Conservation (phyloP, 2,797 vertebrate genomes). For the Chloroceryle amazona region DNA sequence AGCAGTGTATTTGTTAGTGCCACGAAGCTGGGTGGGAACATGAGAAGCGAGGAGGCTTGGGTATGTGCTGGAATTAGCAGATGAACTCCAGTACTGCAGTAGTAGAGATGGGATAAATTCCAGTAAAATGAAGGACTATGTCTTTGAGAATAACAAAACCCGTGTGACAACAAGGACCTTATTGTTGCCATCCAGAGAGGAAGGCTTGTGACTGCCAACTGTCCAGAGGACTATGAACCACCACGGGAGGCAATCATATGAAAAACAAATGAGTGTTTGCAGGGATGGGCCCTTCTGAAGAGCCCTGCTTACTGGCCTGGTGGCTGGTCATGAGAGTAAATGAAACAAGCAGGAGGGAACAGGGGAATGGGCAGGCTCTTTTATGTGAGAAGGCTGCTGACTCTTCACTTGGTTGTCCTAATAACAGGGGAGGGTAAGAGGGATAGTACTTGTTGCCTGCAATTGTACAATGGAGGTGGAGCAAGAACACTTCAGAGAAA, state of each 20-base stretch:
- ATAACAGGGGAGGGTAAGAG: neutral
- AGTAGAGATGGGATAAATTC: neutral
- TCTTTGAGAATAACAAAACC: neutral
- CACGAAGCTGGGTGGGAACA: neutral
- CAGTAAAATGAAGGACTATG: neutral
- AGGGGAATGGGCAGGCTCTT: neutral
- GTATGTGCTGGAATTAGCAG: neutral
- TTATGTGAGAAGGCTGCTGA: neutral
- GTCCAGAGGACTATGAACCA: neutral
- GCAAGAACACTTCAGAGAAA: neutral
- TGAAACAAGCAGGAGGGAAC: neutral
- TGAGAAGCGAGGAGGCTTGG: neutral
- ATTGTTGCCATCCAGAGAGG: neutral
- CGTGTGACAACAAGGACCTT: neutral
- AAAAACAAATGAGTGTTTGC: neutral
- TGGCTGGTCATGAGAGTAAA: accelerated
- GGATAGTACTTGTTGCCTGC: neutral
- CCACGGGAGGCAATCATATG: neutral
- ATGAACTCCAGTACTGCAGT: neutral
- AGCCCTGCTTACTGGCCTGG: neutral
- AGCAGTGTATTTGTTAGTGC: neutral
- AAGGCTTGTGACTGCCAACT: neutral
- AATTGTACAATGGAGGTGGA: neutral
- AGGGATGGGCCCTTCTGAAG: neutral
- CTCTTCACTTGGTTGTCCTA: neutral